A percentile compares a stretch with the other conserved stretches of the same genome.
Evolutionary conservation across 2,113 vertebrate species (phyloP).

Genomic region (Gallinago paraguaiae): DNA sequence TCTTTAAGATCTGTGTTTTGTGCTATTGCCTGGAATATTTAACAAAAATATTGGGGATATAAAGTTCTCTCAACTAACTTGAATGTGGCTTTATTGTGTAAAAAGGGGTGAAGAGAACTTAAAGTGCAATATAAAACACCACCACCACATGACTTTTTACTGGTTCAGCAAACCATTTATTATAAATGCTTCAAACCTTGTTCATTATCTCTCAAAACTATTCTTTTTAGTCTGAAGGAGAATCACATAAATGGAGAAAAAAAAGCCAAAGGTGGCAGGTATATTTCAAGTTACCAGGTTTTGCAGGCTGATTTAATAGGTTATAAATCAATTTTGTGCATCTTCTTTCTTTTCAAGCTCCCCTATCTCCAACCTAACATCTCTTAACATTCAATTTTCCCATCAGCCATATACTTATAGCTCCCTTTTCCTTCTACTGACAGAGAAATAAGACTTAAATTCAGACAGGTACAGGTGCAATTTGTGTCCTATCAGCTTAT

Average conservation of each 20-base stretch:
- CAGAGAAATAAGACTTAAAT: not conserved
- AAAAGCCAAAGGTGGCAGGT: not conserved
- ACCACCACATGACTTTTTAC: not conserved
- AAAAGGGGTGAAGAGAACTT: not conserved
- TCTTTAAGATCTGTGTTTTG: constrained; percentile 97
- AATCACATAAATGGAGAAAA: not conserved
- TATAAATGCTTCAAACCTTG: not conserved
- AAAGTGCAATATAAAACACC: not conserved
- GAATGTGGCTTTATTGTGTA: not conserved
- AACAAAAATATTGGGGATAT: constrained; percentile 79
- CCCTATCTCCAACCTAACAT: not conserved
- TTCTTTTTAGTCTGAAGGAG: not conserved
- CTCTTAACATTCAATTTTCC: not conserved
- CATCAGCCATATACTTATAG: not conserved
- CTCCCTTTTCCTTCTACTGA: not conserved
- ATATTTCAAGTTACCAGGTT: not conserved
- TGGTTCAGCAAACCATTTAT: not conserved
- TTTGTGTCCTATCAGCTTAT: not conserved
- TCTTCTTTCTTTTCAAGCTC: not conserved
- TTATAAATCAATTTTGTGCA: not conserved
- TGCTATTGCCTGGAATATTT: constrained; percentile 90
- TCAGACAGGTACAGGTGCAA: not conserved
- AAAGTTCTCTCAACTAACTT: constrained; percentile 51
- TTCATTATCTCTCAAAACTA: not conserved
- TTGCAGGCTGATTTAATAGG: not conserved